phyloP scores from a whole-genome alignment of 2,113 vertebrate species.

The Fregata magnificens region DNA sequence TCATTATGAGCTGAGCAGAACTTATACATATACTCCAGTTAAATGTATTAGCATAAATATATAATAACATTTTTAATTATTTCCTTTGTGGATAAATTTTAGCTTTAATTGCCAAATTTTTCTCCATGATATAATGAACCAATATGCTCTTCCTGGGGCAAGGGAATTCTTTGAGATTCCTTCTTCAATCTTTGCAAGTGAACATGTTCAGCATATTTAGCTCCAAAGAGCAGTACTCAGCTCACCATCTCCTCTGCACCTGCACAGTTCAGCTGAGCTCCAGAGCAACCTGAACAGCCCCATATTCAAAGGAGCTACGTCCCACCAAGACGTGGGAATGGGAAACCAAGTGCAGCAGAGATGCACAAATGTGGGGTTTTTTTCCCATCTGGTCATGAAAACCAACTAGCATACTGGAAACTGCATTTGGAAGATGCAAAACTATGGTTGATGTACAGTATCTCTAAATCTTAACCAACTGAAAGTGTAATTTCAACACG shows the following conservation, averaged over 20 bases:
- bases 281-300: neutral
- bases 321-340: neutral
- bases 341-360: neutral
- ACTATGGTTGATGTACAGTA: fast-evolving
- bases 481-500: neutral
- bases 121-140: neutral
- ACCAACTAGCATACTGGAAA: neutral
- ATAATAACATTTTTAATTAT: constrained; percentile 8
- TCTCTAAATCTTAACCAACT: neutral
- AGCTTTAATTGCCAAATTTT: neutral
- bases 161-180: neutral
- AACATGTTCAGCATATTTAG: neutral
- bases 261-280: neutral
- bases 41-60: neutral
- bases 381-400: neutral
- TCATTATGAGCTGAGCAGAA: neutral
- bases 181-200: neutral
- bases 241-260: neutral
- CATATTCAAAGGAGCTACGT: neutral
- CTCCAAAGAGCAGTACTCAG: neutral
- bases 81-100: neutral
- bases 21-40: neutral
- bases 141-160: neutral
- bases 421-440: neutral
- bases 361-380: neutral